Evolutionary conservation across 1,140 invertebrate species (phyloP).

Genomic region (Bombus pyrosoma): DNA sequence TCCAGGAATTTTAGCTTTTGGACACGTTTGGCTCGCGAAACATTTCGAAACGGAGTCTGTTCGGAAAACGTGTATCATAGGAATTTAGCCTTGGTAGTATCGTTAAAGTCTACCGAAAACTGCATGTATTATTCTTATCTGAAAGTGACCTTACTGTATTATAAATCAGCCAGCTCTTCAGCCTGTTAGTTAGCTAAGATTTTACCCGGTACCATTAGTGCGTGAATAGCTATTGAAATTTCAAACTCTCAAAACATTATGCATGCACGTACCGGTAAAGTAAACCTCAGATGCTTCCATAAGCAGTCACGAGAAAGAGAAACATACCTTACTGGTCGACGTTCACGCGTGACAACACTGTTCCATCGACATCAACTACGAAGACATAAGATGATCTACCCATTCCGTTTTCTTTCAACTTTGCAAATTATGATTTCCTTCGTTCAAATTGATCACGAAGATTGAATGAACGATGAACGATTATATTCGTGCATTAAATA

Average conservation of each 20-base stretch:
- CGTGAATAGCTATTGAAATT: neutral
- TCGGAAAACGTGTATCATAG: neutral
- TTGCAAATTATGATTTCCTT: neutral
- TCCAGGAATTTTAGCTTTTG: neutral
- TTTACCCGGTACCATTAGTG: no score
- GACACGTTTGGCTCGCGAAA: neutral
- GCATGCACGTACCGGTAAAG: neutral
- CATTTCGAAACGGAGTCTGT: neutral
- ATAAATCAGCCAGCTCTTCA: no score
- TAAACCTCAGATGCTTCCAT: neutral
- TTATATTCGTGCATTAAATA: neutral
- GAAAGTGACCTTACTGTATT: no score
- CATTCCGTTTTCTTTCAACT: neutral
- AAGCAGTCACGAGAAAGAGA: neutral
- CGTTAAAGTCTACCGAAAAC: no score
- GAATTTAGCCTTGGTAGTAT: neutral
- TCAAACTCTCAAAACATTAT: neutral
- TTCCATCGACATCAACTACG: neutral
- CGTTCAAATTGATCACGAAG: neutral
- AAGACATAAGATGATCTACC: neutral
- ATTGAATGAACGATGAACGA: neutral
- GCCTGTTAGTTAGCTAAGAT: no score
- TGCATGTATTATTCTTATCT: no score
- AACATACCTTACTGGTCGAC: neutral
- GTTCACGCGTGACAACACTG: neutral